Evolutionary conservation across 2,888 invertebrate species (phyloP).

Genomic region (Hymenopus coronatus): DNA sequence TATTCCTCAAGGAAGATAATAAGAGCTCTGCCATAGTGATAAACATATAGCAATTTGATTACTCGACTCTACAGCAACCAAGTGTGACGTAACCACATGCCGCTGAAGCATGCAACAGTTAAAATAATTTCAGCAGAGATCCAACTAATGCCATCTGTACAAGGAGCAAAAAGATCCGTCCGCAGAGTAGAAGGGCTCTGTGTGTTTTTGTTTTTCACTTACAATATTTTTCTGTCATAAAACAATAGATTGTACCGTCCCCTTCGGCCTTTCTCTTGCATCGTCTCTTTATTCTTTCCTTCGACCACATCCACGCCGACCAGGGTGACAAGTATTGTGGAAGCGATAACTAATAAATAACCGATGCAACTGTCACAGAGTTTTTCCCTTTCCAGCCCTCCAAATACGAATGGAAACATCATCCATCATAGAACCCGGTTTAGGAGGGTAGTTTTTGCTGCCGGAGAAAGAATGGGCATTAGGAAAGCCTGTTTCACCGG

Average conservation of each 20-base stretch:
- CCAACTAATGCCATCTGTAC: background rate
- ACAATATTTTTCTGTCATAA: slow-evolving; percentile 25
- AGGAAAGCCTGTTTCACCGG: background rate
- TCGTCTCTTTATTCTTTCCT: slow-evolving; percentile 5
- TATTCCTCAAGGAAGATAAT: too few relatives aligned
- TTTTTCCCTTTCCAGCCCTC: background rate
- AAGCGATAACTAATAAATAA: slow-evolving; percentile 35
- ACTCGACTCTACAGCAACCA: too few relatives aligned
- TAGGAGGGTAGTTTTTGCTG: background rate
- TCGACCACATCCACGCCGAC: slow-evolving; percentile 3
- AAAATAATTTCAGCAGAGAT: background rate
- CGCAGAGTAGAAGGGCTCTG: background rate
- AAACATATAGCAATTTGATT: background rate
- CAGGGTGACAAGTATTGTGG: slow-evolving; percentile 35
- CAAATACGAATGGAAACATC: slow-evolving; percentile 23
- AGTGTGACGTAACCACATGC: background rate
- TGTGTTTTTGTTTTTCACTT: background rate
- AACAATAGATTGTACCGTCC: slow-evolving; percentile 17
- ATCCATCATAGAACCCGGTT: slow-evolving; percentile 19
- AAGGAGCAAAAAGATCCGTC: background rate
- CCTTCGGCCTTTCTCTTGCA: background rate
- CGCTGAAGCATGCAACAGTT: background rate
- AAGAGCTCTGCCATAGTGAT: too few relatives aligned
- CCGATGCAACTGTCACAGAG: slow-evolving; percentile 29
- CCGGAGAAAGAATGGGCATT: background rate